Percentiles rank a stretch among this genome's conserved stretches.
These are phyloP conservation scores for Hoplias malabaricus DNA, from an alignment of 2,113 vertebrate genomes.

Conservation along the genomic window DNA sequence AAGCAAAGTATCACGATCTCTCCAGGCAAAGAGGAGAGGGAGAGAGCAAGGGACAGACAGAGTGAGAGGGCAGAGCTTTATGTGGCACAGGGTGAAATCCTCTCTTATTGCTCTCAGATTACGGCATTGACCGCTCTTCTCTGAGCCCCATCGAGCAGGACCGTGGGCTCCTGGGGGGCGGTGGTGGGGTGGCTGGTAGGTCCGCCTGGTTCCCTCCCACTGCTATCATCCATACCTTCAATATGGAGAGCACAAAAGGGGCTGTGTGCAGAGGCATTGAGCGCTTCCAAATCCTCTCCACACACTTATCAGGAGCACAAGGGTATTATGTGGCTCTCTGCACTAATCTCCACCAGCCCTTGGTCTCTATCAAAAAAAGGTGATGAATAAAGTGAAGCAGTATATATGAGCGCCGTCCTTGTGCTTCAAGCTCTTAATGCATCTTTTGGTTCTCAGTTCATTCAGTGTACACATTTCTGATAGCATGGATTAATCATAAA, in stretches of 20 bases:
- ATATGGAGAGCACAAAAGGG: slow-evolving; percentile 48
- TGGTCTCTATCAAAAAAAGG: slow-evolving; percentile 36
- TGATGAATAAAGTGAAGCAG: background rate
- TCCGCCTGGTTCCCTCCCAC: slow-evolving; percentile 12
- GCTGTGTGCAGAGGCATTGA: slow-evolving; percentile 34
- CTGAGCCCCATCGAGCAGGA: slow-evolving; percentile 48
- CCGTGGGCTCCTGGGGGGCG: slow-evolving; percentile 47
- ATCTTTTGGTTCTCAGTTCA: background rate
- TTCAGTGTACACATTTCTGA: background rate
- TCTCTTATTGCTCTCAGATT: slow-evolving; percentile 64
- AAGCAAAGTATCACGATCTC: slow-evolving; percentile 57
- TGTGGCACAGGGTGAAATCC: slow-evolving; percentile 59
- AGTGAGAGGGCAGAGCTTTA: slow-evolving; percentile 41
- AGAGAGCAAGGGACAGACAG: slow-evolving; percentile 6
- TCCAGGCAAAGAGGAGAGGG: slow-evolving; percentile 43
- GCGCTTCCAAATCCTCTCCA: slow-evolving; percentile 55
- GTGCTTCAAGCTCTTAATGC: background rate
- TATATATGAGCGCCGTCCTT: background rate
- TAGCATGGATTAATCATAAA: background rate
- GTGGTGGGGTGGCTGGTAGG: slow-evolving; percentile 10
- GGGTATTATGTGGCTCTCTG: slow-evolving; percentile 42
- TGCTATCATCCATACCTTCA: slow-evolving; percentile 53
- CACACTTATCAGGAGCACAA: slow-evolving; percentile 39
- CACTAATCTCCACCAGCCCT: slow-evolving; percentile 47
- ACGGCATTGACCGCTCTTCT: slow-evolving; percentile 64